Evolutionary conservation across 2,888 invertebrate species (phyloP), one percentile per base, ranked within the genome.

Genomic region (Noctuana brunneofusca): DNA sequence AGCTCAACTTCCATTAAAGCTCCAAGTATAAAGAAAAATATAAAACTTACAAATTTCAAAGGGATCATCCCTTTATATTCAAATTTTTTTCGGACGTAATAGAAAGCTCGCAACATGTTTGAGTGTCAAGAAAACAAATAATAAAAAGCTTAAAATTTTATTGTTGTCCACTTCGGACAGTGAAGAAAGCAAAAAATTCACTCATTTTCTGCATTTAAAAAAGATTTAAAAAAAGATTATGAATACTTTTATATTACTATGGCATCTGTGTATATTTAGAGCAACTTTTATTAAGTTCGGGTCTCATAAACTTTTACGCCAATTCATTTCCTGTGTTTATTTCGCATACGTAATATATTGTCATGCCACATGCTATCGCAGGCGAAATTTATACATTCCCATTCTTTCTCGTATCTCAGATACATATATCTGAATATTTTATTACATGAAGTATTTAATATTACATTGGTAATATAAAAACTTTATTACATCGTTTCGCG

Each of bases 21-120:
- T 71, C 71, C 69, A 81, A 81, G 81, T 76, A 82, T 79, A 83
- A 85, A 83, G 80, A 81, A 81, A 84, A 83, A 82, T 82, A 83
- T 78, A 82, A 84, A 86, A 85, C 82, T 86, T 82, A 78, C 76
- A 83, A 85, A 80, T 86, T 86, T 79, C 81, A 81, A 56, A 86
- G 82, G 82, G 81, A 81, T 83, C 70, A 85, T 85, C 83, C 83
- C 73, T 81, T 84, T 81, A 78, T 81, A 78, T 78, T 74, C 73
- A 70, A 70, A 79, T 83, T 83, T 83, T 80, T 79, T 83, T 80
- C 69, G 69, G 68, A 69, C 72, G 74, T 74, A 80, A 81, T 74
- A 76, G 73, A 81, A 82, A 78, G 73, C 72, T 73, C 71, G 70
- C 75, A 75, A 76, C 75, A 73, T 76, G 74, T 78, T 75, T 70